Evolutionary conservation across 2,113 vertebrate genomes (phyloP), one percentile per base, ranked within the genome.

Genomic region (Pollimyrus isidori): DNA sequence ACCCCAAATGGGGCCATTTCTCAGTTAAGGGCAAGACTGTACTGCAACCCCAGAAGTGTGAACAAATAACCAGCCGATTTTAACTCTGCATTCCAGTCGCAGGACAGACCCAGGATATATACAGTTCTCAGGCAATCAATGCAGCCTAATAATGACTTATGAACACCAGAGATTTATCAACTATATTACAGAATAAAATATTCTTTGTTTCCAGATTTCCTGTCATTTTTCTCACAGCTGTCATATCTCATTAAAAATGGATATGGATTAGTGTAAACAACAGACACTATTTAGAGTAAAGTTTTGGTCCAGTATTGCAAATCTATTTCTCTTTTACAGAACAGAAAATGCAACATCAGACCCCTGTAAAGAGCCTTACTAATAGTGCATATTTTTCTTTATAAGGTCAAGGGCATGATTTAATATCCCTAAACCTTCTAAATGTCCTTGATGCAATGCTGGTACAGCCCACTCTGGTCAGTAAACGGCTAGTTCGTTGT

Each of bases 31-130:
- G 93, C 92, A 92, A 83, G 45, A 2, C 93, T 89, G 84, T 90
- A 92, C 89, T 88, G 86, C 91, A 50, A 3, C 10, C 90, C 91
- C 92, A 95, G 95, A 96, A 94, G 93, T 95, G 93, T 93, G 85
- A 6, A 53, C 85, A 87, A 87, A 87, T 87, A n/a, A 87, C 6
- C 21, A 39, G 26, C 26, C 48, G 30, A 23, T 35, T 53, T 52
- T 87, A 87, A 87, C 85, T 87, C 30, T 35, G 23, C 85, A 52
- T 52, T 86, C 48, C 26, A 86, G n/a, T 21, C 26, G 2, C 26
- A 30, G 26, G 23, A 86, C 48, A 86, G 48, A 53, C 50, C 10
- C 11, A 17, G 49, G 85, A 30, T 35, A 30, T 50, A 86, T 46
- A 21, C 48, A 42, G 80, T 48, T 35, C 69, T 39, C 26, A 76